These are phyloP conservation scores for Atlantisia rogersi DNA, from an alignment of 2,113 vertebrate species.

Conservation along the genomic window DNA sequence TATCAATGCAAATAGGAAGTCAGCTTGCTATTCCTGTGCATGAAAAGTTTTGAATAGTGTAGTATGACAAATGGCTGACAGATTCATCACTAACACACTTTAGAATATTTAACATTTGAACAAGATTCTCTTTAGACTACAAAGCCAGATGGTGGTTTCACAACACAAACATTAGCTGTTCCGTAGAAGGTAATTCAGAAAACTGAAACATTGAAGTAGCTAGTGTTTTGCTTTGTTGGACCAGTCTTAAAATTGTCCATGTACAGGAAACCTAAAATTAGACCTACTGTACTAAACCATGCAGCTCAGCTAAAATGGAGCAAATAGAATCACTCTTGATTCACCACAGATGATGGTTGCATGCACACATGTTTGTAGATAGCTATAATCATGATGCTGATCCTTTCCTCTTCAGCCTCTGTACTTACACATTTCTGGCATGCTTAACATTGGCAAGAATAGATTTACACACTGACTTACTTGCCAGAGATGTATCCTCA, in stretches of 20 bases:
- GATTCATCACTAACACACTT: constrained; percentile 29
- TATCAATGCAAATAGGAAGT: background rate
- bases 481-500: background rate
- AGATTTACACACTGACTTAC: background rate
- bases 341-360: background rate
- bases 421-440: background rate
- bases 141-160: constrained; percentile 53
- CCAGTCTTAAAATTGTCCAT: background rate
- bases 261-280: constrained; percentile 6
- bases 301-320: background rate
- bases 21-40: background rate
- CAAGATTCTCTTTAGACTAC: constrained; percentile 23
- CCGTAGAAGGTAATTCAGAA: constrained; percentile 59
- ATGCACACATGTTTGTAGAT: background rate
- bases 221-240: constrained; percentile 11
- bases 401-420: background rate
- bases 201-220: constrained; percentile 18
- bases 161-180: constrained; percentile 54
- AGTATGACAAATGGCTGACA: constrained; percentile 14
- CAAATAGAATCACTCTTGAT: background rate
- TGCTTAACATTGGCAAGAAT: background rate
- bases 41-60: background rate
- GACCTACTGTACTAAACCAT: background rate
- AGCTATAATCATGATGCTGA: background rate
- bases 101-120: constrained; percentile 33